A percentile compares a stretch with the other conserved stretches of the same genome.
phyloP scores from a whole-genome alignment of 2,113 vertebrate genomes.

The Pelvicachromis taeniatus region DNA sequence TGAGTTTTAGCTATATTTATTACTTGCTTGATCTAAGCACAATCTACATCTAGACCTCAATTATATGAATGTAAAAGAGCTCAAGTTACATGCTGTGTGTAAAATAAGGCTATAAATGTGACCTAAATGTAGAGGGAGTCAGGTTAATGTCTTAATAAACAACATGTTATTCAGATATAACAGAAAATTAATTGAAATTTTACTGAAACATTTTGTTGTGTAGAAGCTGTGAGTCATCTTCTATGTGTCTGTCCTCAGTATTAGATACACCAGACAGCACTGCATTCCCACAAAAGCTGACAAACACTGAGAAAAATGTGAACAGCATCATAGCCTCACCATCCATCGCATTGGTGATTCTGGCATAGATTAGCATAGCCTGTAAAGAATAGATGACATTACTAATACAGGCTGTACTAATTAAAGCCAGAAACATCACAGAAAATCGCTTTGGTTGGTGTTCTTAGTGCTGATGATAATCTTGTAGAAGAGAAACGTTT shows the following conservation, averaged over 20 bases:
- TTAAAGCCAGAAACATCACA: conserved; percentile 80
- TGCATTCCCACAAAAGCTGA: background rate
- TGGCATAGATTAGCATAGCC: conserved; percentile 83
- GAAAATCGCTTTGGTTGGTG: background rate
- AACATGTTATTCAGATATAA: background rate
- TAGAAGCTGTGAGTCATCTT: background rate
- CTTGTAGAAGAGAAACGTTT: background rate
- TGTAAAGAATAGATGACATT: conserved; percentile 79
- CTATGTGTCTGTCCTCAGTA: background rate
- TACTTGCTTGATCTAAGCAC: background rate
- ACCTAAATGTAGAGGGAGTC: background rate
- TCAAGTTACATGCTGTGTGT: background rate
- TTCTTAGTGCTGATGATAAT: background rate
- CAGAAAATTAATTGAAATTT: background rate
- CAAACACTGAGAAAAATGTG: background rate
- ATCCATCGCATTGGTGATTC: conserved; percentile 73
- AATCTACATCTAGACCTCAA: background rate
- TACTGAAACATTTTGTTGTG: background rate
- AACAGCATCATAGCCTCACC: background rate
- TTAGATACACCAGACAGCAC: background rate
- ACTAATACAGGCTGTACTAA: conserved; percentile 85
- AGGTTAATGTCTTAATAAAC: no score
- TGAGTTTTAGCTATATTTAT: no score
- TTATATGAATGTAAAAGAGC: background rate
- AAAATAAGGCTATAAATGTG: background rate